phyloP scores from a whole-genome alignment of 2,113 vertebrate genomes.

The Barbus barbus region DNA sequence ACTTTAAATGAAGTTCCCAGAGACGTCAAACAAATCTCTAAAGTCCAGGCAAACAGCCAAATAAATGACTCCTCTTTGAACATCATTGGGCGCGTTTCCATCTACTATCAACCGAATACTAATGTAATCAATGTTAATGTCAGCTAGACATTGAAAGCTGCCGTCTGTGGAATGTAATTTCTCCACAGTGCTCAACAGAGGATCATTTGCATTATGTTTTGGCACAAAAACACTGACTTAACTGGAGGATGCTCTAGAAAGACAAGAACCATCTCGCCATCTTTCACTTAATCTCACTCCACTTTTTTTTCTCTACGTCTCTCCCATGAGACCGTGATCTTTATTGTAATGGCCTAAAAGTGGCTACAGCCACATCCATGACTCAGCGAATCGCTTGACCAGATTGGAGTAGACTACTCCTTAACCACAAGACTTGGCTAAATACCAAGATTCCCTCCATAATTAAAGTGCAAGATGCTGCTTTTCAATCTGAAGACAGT shows the following conservation, averaged over 20 bases:
- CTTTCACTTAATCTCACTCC: slow-evolving; percentile 13
- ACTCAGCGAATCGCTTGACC: slow-evolving; percentile 4
- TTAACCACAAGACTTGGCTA: slow-evolving; percentile 18
- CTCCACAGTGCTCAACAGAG: background rate
- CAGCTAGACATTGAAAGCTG: slow-evolving; percentile 20
- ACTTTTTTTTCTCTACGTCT: background rate
- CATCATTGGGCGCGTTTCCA: slow-evolving; percentile 1
- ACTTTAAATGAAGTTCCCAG: slow-evolving; percentile 17
- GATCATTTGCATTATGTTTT: slow-evolving; percentile 24
- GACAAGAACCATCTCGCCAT: slow-evolving; percentile 9
- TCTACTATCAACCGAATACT: slow-evolving; percentile 13
- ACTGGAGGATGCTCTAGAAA: background rate
- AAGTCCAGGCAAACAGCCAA: slow-evolving; percentile 25
- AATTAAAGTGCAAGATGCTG: slow-evolving; percentile 34
- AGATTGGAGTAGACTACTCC: background rate
- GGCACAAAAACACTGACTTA: slow-evolving; percentile 1
- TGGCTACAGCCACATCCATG: background rate
- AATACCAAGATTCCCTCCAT: background rate
- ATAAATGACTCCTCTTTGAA: slow-evolving; percentile 29
- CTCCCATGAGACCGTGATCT: background rate
- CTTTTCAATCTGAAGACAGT: background rate
- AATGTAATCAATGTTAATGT: slow-evolving; percentile 22
- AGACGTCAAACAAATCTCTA: slow-evolving; percentile 4
- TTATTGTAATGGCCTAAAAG: slow-evolving; percentile 8
- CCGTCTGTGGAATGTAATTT: slow-evolving; percentile 1